Base-by-base conservation (phyloP, 2,797 vertebrate genomes). In the Scolopax bukidnonensis region DNA sequence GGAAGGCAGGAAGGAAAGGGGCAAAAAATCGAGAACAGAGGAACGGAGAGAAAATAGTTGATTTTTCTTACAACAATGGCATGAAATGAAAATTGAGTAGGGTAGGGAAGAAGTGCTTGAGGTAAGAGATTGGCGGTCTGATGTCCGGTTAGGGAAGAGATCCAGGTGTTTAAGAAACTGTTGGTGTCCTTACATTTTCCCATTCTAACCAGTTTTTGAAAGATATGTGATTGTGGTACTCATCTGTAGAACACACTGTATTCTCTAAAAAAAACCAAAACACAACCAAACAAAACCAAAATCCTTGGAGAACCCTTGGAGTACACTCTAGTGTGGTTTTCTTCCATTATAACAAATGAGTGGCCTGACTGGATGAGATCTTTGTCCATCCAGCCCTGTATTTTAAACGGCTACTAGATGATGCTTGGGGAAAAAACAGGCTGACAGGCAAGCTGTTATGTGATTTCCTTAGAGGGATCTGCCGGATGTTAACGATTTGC, bases 1-100 rank as follows among this genome's bases (percentile, higher is more conserved):
- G 12, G 2, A 28, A 19, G 17, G 11, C 6, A 7, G 13, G 10
- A 1, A 4, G 4, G 1, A 47, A 30, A 28, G 28, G 11, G 28
- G 9, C 27, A 51, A 53, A 53, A 53, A 65, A 20, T 18, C 41
- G 10, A 40, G 10, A 69, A 10, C 12, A 32, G 38, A 65, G 41
- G 56, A 69, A 67, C 2, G 9, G 23, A 71, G 53, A 67, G 32
- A 48, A 76, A 51, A 19, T 6, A 4, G n/a, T 7, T 3, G 21
- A 5, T 12, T 74, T 67, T 70, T 59, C 13, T 11, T 27, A 16
- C 14, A 48, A 0, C 10, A 5, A 21, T 11, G 30, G 27, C 6
- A 9, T 8, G 19, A 67, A 74, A 43, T 48, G 57, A 48, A 61
- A 91, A 24, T 12, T 41, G n/a, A 54, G 6, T 23, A 17, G 16